Evolutionary conservation across 1,140 invertebrate species (phyloP).

Genomic region (Calephelis nemesis): DNA sequence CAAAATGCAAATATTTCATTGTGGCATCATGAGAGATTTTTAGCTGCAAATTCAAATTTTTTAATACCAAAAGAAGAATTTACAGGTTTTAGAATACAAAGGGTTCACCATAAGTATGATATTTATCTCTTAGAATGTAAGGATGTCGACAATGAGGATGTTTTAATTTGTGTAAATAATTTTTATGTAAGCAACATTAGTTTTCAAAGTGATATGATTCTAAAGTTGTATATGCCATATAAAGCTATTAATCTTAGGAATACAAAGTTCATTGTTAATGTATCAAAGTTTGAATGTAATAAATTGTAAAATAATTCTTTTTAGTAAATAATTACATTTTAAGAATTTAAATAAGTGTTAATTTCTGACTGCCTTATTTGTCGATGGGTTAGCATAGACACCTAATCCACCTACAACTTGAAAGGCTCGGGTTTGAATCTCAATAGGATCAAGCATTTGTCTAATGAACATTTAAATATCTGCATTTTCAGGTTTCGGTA

Average conservation of each 20-base stretch:
- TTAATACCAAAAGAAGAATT: conserved; percentile 53
- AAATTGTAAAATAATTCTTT: conserved; percentile 12
- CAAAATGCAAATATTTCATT: conserved; percentile 52
- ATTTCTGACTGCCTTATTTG: too few relatives aligned
- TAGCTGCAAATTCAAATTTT: conserved; percentile 63
- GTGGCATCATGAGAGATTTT: conserved; percentile 66
- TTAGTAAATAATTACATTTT: background rate
- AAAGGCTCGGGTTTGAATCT: too few relatives aligned
- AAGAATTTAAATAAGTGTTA: too few relatives aligned
- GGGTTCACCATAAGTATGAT: conserved; percentile 51
- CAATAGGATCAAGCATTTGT: too few relatives aligned
- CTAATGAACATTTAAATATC: too few relatives aligned
- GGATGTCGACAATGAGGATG: conserved; percentile 39
- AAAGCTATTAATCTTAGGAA: conserved; percentile 39
- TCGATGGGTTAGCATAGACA: too few relatives aligned
- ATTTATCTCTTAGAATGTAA: conserved; percentile 46
- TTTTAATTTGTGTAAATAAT: conserved; percentile 52
- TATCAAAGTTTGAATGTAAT: conserved; percentile 56
- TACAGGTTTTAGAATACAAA: conserved; percentile 46
- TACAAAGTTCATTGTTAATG: conserved; percentile 55
- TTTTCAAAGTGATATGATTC: conserved; percentile 38
- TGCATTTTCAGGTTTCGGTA: too few relatives aligned
- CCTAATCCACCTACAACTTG: too few relatives aligned
- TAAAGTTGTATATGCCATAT: conserved; percentile 62
- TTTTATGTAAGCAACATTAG: conserved; percentile 41